Conservation (phyloP, 2,797 vertebrate genomes). For the Spondyliosoma cantharus region DNA sequence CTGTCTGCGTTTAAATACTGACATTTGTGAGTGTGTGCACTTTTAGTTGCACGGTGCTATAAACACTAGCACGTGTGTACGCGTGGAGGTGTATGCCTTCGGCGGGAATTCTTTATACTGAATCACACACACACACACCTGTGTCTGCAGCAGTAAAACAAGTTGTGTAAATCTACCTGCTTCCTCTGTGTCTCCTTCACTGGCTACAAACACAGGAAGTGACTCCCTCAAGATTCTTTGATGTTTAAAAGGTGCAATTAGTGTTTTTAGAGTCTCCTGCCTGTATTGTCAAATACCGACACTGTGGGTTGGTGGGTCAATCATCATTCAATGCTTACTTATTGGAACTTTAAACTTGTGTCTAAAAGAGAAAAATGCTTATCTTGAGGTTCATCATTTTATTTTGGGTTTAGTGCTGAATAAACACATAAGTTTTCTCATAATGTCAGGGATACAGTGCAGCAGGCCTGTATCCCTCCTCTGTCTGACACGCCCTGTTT, state of each 20-base stretch:
- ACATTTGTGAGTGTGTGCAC: conserved; percentile 2
- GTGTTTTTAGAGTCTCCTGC: too few relatives aligned
- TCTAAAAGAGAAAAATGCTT: too few relatives aligned
- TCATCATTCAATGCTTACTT: too few relatives aligned
- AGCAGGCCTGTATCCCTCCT: too few relatives aligned
- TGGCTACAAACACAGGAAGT: conserved; percentile 9
- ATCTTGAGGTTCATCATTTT: too few relatives aligned
- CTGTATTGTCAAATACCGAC: too few relatives aligned
- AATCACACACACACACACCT: conserved; percentile 21
- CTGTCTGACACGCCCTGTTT: too few relatives aligned
- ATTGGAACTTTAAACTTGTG: too few relatives aligned
- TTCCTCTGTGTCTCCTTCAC: conserved; percentile 17
- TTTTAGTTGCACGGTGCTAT: conserved; percentile 24
- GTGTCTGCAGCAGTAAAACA: conserved; percentile 29
- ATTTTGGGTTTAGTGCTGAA: too few relatives aligned
- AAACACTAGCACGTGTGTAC: conserved; percentile 35
- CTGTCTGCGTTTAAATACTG: conserved; percentile 3
- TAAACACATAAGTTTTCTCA: too few relatives aligned
- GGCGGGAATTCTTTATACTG: conserved; percentile 22
- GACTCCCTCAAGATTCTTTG: neutral
- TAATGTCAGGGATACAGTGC: too few relatives aligned
- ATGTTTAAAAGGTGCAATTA: neutral
- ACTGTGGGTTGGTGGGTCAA: too few relatives aligned
- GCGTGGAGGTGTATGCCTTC: conserved; percentile 12
- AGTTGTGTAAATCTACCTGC: conserved; percentile 33